Conservation (phyloP, 2,888 invertebrate genomes). For the Aleiodes leptofemur region DNA sequence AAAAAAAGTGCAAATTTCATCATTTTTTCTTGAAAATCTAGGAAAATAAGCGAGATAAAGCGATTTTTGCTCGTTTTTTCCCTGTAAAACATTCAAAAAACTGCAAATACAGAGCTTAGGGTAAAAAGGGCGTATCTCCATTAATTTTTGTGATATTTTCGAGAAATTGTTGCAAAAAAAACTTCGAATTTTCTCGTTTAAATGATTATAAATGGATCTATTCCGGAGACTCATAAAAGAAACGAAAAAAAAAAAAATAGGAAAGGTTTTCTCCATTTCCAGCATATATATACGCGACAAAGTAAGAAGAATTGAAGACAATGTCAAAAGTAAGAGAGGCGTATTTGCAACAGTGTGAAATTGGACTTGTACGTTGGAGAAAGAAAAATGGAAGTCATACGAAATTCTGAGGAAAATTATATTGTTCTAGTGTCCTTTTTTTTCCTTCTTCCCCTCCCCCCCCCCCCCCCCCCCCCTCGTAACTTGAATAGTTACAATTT, state of each 20-base stretch:
- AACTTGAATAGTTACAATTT: not conserved
- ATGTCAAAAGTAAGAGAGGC: constrained; percentile 73
- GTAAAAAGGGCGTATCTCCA: no score
- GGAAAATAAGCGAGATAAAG: no score
- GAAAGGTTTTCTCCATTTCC: constrained; percentile 52
- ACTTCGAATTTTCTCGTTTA: constrained; percentile 50
- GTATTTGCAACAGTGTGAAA: constrained; percentile 74
- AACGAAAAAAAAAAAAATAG: constrained; percentile 45
- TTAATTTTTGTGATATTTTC: no score
- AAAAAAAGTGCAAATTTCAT: no score
- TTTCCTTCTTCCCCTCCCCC: no score
- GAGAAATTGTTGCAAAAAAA: no score
- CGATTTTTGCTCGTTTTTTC: no score
- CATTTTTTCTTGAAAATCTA: no score
- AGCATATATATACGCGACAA: constrained; percentile 61
- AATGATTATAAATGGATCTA: constrained; percentile 74
- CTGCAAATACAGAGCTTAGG: no score
- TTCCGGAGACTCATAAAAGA: constrained; percentile 54
- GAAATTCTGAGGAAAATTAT: constrained; percentile 64
- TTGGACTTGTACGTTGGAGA: constrained; percentile 68
- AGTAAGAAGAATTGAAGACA: constrained; percentile 74
- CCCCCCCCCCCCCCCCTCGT: no score
- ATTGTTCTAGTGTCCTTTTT: constrained; percentile 59
- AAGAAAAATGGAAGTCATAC: constrained; percentile 67
- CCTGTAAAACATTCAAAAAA: no score